Percentiles rank a stretch among this genome's conserved stretches.
Evolutionary conservation across 2,113 vertebrate genomes (phyloP).

Genomic region (Sander lucioperca): DNA sequence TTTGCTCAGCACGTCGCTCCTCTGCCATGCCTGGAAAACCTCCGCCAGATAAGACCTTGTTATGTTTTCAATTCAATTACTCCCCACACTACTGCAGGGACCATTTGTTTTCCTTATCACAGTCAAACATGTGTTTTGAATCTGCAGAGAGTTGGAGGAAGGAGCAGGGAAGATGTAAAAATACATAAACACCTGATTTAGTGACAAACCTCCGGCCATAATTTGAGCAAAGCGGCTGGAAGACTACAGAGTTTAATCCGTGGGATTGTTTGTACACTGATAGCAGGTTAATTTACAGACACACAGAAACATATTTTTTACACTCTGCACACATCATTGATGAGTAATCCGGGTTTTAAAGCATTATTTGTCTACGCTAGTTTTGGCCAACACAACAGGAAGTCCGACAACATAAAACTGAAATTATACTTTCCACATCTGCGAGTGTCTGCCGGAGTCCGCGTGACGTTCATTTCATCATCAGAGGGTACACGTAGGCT

Average conservation of each 20-base stretch:
- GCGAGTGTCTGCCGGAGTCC: too few relatives aligned
- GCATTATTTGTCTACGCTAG: too few relatives aligned
- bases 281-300: slow-evolving; percentile 5
- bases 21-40: slow-evolving; percentile 38
- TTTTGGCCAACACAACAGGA: too few relatives aligned
- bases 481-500: too few relatives aligned
- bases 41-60: slow-evolving; percentile 34
- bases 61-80: slow-evolving; percentile 64
- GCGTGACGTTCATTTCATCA: too few relatives aligned
- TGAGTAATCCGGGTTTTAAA: background rate
- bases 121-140: slow-evolving; percentile 49
- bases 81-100: slow-evolving; percentile 41
- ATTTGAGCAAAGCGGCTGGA: slow-evolving; percentile 9
- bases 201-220: slow-evolving; percentile 20
- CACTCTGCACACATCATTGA: background rate
- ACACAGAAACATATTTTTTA: too few relatives aligned
- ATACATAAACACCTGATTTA: slow-evolving; percentile 44
- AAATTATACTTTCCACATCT: too few relatives aligned
- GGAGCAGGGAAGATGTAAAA: slow-evolving; percentile 8
- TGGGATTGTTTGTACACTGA: slow-evolving; percentile 14
- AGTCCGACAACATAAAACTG: too few relatives aligned
- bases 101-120: slow-evolving; percentile 67
- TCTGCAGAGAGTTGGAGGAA: slow-evolving; percentile 17
- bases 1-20: background rate
- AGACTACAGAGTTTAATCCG: slow-evolving; percentile 47